Evolutionary conservation across 2,888 invertebrate genomes (phyloP).

Genomic region (Eristalis arbustorum): DNA sequence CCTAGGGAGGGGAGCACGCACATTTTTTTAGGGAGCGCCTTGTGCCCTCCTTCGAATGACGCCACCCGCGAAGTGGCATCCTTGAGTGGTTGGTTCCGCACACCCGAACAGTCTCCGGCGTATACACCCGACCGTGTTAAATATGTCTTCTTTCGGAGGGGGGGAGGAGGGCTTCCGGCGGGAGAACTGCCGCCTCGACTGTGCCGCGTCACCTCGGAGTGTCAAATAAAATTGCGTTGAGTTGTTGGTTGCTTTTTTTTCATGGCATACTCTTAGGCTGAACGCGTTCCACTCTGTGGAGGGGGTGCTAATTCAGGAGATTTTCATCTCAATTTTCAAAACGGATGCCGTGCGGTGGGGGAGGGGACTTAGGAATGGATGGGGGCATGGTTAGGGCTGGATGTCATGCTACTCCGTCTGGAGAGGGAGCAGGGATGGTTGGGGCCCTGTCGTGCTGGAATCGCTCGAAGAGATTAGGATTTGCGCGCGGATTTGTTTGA

Average conservation of each 20-base stretch:
- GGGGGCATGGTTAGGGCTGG: too few relatives aligned
- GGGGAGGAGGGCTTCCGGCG: conserved; percentile 15
- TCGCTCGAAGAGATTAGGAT: conserved; percentile 50
- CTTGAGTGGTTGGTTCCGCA: not conserved
- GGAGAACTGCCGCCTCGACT: not conserved
- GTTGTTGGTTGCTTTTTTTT: conserved; percentile 31
- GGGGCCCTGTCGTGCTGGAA: not conserved
- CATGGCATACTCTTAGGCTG: conserved; percentile 58
- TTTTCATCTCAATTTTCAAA: conserved; percentile 56
- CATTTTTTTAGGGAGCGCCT: conserved; percentile 3
- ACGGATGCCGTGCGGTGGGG: not conserved
- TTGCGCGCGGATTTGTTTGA: conserved; percentile 65
- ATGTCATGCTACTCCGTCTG: too few relatives aligned
- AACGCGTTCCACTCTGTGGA: too few relatives aligned
- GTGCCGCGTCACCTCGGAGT: not conserved
- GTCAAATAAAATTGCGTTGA: conserved; percentile 46
- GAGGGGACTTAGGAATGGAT: not conserved
- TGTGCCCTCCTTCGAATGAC: not conserved
- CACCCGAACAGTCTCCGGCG: not conserved
- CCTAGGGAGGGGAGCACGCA: conserved; percentile 21
- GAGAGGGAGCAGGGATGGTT: not conserved
- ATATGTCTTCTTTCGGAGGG: conserved; percentile 51
- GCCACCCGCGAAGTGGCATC: not conserved
- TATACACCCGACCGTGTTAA: conserved; percentile 35
- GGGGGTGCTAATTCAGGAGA: conserved; percentile 58